phyloP scores from a whole-genome alignment of 1,140 invertebrate species.

The Lordiphosa stackelbergi region DNA sequence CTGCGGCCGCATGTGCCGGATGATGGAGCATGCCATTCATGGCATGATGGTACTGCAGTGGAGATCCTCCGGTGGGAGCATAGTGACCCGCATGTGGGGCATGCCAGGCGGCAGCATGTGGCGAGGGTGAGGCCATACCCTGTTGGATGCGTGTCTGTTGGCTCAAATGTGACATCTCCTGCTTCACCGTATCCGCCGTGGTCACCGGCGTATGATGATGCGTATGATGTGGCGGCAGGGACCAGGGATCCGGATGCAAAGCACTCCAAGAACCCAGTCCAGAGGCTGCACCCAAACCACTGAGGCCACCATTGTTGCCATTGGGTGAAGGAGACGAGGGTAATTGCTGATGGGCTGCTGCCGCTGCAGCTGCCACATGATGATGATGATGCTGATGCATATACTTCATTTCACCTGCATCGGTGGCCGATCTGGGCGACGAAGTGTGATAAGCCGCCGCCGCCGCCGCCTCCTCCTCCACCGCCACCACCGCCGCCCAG shows the following conservation, averaged over 20 bases:
- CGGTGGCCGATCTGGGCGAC: constrained; percentile 86
- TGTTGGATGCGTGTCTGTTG: constrained; percentile 78
- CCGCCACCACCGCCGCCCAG: constrained; percentile 83
- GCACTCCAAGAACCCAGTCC: constrained; percentile 86
- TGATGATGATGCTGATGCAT: constrained; percentile 89
- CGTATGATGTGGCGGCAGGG: constrained; percentile 84
- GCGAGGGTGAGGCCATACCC: constrained; percentile 82
- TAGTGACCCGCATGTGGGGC: constrained; percentile 90
- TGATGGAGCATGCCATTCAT: constrained; percentile 91
- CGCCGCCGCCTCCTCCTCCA: constrained; percentile 80
- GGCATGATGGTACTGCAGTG: constrained; percentile 88
- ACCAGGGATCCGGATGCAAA: constrained; percentile 90
- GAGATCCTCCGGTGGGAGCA: constrained; percentile 86
- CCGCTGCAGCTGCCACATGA: constrained; percentile 81
- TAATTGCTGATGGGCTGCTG: constrained; percentile 85
- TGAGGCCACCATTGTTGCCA: constrained; percentile 72
- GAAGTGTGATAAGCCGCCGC: constrained; percentile 84
- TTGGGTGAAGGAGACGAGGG: constrained; percentile 81
- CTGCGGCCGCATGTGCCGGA: constrained; percentile 81
- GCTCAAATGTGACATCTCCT: constrained; percentile 81
- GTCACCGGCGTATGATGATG: constrained; percentile 80
- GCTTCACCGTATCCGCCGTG: constrained; percentile 82
- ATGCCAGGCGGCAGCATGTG: constrained; percentile 87
- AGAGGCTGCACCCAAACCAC: constrained; percentile 78
- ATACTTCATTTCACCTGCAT: constrained; percentile 96